Conservation (phyloP, 1,140 invertebrate species). For the Dendrolimus kikuchii region DNA sequence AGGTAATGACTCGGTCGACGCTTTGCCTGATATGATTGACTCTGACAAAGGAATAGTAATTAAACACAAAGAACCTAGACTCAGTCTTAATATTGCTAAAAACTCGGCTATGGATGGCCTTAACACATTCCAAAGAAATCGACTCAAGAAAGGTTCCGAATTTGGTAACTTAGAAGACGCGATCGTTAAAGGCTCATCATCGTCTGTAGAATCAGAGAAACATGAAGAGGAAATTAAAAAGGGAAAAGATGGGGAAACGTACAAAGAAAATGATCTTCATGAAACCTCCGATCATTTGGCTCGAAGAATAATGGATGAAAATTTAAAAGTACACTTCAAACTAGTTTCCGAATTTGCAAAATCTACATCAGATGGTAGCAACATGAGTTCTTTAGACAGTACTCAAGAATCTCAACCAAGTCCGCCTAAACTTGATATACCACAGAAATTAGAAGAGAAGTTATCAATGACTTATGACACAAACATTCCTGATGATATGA, state of each 20-base stretch:
- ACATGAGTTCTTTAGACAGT: conserved; percentile 50
- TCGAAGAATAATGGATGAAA: conserved; percentile 63
- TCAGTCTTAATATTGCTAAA: conserved; percentile 71
- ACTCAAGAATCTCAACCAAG: conserved; percentile 33
- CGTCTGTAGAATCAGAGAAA: conserved; percentile 62
- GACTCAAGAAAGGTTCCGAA: conserved; percentile 81
- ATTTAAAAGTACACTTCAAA: conserved; percentile 64
- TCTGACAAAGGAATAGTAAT: conserved; percentile 45
- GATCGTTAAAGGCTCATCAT: conserved; percentile 72
- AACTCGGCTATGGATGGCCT: conserved; percentile 76
- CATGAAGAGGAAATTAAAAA: conserved; percentile 38
- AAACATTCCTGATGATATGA: conserved; percentile 75
- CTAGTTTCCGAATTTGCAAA: conserved; percentile 65
- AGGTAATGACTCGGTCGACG: conserved; percentile 30
- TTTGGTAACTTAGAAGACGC: conserved; percentile 85
- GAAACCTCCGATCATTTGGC: conserved; percentile 66
- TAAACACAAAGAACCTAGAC: conserved; percentile 76
- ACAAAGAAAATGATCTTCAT: conserved; percentile 43
- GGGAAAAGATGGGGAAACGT: conserved; percentile 27
- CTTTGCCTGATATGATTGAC: conserved; percentile 53
- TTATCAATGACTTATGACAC: conserved; percentile 67
- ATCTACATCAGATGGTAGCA: conserved; percentile 60
- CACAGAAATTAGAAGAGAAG: conserved; percentile 61
- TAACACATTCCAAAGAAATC: conserved; percentile 77
- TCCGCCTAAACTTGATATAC: conserved; percentile 27